Percentiles rank a stretch among this genome's conserved stretches.
phyloP scores from a whole-genome alignment of 2,797 vertebrate species.

The Crypturellus tataupa region DNA sequence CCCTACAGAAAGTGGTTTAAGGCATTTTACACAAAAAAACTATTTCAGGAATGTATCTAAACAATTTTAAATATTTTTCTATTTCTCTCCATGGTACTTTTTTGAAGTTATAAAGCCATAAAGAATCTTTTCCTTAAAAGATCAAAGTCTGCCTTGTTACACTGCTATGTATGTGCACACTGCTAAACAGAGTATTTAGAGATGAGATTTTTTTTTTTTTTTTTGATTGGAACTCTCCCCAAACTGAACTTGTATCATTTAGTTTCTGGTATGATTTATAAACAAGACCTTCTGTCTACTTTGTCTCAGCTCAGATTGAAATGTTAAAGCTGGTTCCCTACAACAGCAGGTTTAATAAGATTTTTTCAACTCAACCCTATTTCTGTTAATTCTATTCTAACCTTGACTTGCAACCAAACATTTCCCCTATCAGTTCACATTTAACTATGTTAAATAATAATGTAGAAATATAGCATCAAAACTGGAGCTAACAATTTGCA shows the following conservation, averaged over 20 bases:
- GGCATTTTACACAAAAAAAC: constrained; percentile 58
- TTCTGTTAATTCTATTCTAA: constrained; percentile 30
- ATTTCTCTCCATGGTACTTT: neutral
- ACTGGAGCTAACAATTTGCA: neutral
- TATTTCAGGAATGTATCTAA: constrained; percentile 35
- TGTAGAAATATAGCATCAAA: constrained; percentile 39
- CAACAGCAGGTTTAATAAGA: neutral
- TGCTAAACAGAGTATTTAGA: neutral
- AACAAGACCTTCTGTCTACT: neutral
- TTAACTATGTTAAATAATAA: constrained; percentile 1
- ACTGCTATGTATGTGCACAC: neutral
- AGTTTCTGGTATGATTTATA: neutral
- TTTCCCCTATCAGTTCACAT: neutral
- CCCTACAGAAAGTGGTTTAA: constrained; percentile 63
- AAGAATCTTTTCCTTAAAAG: constrained; percentile 19
- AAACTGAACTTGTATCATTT: neutral
- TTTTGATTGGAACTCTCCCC: neutral
- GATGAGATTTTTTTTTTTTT: neutral
- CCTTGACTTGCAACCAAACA: constrained; percentile 19
- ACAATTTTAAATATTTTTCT: neutral
- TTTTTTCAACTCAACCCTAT: neutral
- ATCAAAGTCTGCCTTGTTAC: constrained; percentile 27
- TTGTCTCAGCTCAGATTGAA: neutral
- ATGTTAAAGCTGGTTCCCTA: neutral
- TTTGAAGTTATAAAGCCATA: constrained; percentile 40